Evolutionary conservation across 2,888 invertebrate genomes (phyloP), one percentile per base, ranked within the genome.

Genomic region (Ommatoiulus sabulosus): DNA sequence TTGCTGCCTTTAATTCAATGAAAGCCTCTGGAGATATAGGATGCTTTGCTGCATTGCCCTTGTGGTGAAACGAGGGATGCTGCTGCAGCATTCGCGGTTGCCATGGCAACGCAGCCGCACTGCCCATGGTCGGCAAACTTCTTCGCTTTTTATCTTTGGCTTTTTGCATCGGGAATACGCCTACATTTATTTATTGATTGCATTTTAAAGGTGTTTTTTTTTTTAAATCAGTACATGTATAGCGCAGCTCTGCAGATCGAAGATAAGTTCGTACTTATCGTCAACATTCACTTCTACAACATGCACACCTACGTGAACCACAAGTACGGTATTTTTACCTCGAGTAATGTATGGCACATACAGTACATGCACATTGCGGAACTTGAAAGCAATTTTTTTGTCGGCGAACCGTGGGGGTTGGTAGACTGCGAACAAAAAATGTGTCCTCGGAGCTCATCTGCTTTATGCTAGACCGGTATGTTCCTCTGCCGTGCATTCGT

Each of bases 231-330:
- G 57, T 15, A 10, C n/a, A n/a, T n/a, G n/a, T n/a, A n/a, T n/a
- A n/a, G n/a, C n/a, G n/a, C n/a, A n/a, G n/a, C 5, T 63, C 57
- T 46, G n/a, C 17, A n/a, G 1, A 1, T n/a, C 17, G 57, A 63
- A 63, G 57, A 63, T n/a, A 63, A 63, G n/a, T n/a, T 63, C 57
- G 57, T 63, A 63, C 57, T 63, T 72, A 72, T 72, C 72, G 72
- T 72, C 72, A 72, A 7, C 72, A 72, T 72, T 72, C 24, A 24
- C 46, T 24, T 24, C 0, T 72, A 17, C 15, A 48, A 48, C 48
- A 6, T 15, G n/a, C 17, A 63, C 72, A 72, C 72, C 72, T 72
- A 24, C 72, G 72, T 24, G 24, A 72, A 24, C 72, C 72, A 24
- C 57, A n/a, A 72, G 24, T 8, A 46, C n/a, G n/a, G n/a, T 24